These are phyloP conservation scores for Tenthredo livida DNA, from an alignment of 2,888 invertebrate genomes.

Conservation along the genomic window DNA sequence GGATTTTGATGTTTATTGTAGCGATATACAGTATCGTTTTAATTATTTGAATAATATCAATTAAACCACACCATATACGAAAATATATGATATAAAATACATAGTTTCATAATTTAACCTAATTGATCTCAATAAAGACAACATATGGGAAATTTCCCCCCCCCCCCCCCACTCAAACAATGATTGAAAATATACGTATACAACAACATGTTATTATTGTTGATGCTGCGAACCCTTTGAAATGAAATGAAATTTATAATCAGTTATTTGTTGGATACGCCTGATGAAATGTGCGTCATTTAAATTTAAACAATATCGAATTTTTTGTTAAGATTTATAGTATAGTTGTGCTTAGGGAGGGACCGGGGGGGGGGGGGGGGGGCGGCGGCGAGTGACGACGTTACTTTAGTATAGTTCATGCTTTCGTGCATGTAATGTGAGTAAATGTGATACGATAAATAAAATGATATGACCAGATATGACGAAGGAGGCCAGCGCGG, in stretches of 20 bases:
- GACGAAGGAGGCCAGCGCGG: not conserved
- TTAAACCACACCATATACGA: too few relatives aligned
- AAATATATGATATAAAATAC: too few relatives aligned
- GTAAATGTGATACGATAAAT: not conserved
- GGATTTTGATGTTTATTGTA: not conserved
- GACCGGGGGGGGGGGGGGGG: too few relatives aligned
- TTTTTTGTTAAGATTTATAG: slow-evolving; percentile 12
- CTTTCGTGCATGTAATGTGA: not conserved
- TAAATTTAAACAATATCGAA: not conserved
- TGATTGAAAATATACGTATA: not conserved
- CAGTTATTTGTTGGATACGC: slow-evolving; percentile 10
- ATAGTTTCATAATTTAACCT: not conserved
- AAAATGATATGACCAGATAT: slow-evolving; percentile 21
- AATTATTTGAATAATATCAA: not conserved
- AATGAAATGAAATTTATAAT: not conserved
- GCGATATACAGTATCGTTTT: not conserved
- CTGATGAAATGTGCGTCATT: slow-evolving; percentile 29
- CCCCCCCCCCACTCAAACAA: not conserved
- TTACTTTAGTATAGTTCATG: not conserved
- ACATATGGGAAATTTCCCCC: not conserved
- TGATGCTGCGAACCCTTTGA: not conserved
- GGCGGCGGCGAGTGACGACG: too few relatives aligned
- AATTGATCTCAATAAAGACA: not conserved
- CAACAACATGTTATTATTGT: slow-evolving; percentile 20
- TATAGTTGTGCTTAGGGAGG: not conserved